These are phyloP conservation scores for Perodicticus potto DNA, from an alignment of 2,797 vertebrate species.

Conservation along the genomic window DNA sequence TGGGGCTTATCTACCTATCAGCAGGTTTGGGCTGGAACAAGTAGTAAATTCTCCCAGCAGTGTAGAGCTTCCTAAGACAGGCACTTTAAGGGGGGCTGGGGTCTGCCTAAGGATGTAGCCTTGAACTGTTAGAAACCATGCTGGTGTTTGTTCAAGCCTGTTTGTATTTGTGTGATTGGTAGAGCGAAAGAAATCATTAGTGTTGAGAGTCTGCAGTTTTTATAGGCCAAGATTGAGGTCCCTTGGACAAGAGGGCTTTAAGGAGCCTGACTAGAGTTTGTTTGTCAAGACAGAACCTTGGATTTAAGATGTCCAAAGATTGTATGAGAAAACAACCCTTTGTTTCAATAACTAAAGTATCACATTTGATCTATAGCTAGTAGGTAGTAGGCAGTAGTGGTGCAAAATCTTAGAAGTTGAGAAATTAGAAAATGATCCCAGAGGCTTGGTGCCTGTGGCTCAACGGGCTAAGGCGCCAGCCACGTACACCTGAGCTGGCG, in stretches of 20 bases:
- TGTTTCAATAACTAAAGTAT: not conserved
- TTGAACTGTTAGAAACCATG: not conserved
- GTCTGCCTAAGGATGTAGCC: not conserved
- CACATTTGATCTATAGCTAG: not conserved
- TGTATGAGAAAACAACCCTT: not conserved
- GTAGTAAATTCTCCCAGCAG: not conserved
- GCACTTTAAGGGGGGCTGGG: not conserved
- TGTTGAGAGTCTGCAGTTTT: not conserved
- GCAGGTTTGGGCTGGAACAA: not conserved
- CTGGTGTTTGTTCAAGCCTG: not conserved
- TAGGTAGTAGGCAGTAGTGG: not conserved
- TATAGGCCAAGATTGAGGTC: not conserved
- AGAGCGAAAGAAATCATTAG: not conserved
- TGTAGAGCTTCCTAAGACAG: not conserved
- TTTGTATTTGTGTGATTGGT: not conserved
- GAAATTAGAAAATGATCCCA: constrained; percentile 10
- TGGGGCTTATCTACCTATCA: not conserved
- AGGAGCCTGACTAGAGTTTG: not conserved
- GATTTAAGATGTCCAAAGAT: not conserved
- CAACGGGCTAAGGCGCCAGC: no score
- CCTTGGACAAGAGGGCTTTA: not conserved
- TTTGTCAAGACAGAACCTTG: constrained; percentile 17
- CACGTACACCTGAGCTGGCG: no score
- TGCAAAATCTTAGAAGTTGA: not conserved
- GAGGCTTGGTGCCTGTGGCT: no score